phyloP scores from a whole-genome alignment of 2,113 vertebrate genomes.

The Zeus faber region DNA sequence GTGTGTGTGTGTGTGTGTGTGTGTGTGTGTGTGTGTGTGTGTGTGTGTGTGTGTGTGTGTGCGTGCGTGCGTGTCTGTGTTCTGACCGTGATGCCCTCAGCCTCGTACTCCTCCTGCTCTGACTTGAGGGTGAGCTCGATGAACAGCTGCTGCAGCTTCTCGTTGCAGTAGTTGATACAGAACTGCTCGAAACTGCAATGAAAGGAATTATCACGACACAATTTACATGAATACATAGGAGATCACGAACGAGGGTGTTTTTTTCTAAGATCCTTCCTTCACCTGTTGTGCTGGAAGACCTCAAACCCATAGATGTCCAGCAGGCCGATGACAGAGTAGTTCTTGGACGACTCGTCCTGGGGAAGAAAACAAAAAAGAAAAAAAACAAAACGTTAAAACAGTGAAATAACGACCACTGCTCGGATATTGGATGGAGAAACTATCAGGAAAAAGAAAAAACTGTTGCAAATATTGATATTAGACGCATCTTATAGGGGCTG shows the following conservation, averaged over 20 bases:
- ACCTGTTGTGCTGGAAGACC: conserved; percentile 98
- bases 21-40: conserved; percentile 1
- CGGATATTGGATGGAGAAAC: not conserved
- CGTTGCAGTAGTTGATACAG: conserved; percentile 98
- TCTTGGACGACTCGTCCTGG: conserved; percentile 83
- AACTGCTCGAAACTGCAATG: conserved; percentile 93
- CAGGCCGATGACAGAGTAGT: conserved; percentile 87
- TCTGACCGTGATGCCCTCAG: conserved; percentile 93
- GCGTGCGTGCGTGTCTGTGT: not conserved
- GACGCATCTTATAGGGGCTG: no score
- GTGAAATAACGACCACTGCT: not conserved
- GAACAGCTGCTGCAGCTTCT: conserved; percentile 97
- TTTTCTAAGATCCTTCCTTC: conserved; percentile 11
- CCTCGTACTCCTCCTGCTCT: conserved; percentile 95
- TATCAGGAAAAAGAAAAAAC: not conserved
- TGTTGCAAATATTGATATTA: no score
- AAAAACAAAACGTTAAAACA: not conserved
- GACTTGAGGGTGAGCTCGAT: conserved; percentile 96
- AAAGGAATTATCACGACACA: no score
- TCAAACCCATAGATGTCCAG: conserved; percentile 98
- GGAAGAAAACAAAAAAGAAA: conserved; percentile 9
- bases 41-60: not conserved
- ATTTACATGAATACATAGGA: no score
- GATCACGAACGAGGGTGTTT: no score
- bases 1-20: not conserved